phyloP scores from a whole-genome alignment of 2,797 vertebrate genomes.

The Manis javanica region DNA sequence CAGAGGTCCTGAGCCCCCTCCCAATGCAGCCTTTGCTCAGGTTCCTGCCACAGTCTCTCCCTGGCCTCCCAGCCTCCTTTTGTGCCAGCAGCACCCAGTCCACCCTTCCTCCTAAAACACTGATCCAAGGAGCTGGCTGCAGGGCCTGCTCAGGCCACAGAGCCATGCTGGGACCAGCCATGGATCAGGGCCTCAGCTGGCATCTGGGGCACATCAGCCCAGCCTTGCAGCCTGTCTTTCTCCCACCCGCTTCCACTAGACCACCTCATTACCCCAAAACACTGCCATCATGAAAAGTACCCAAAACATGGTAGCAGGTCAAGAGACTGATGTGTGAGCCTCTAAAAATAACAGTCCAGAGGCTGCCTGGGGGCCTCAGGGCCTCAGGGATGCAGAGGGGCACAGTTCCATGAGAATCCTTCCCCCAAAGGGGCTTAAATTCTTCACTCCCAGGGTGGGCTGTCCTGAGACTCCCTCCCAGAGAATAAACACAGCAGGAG shows the following conservation, averaged over 20 bases:
- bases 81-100: too few relatives aligned
- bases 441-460: not conserved
- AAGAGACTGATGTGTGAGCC: not conserved
- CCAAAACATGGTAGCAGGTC: not conserved
- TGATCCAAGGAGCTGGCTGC: not conserved
- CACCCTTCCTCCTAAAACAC: not conserved
- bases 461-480: not conserved
- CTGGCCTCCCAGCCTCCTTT: not conserved
- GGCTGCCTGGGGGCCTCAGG: not conserved
- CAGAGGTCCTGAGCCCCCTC: not conserved
- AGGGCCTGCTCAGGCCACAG: not conserved
- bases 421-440: not conserved
- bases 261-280: not conserved
- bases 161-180: not conserved
- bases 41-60: not conserved
- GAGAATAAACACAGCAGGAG: not conserved
- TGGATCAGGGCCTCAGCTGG: not conserved
- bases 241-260: not conserved
- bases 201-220: not conserved
- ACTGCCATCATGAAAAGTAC: not conserved
- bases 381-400: too few relatives aligned
- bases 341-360: not conserved
- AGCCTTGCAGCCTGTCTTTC: not conserved
- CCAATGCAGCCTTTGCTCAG: too few relatives aligned
- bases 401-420: not conserved